phyloP scores from a whole-genome alignment of 2,797 vertebrate genomes.

The Cossypha caffra region DNA sequence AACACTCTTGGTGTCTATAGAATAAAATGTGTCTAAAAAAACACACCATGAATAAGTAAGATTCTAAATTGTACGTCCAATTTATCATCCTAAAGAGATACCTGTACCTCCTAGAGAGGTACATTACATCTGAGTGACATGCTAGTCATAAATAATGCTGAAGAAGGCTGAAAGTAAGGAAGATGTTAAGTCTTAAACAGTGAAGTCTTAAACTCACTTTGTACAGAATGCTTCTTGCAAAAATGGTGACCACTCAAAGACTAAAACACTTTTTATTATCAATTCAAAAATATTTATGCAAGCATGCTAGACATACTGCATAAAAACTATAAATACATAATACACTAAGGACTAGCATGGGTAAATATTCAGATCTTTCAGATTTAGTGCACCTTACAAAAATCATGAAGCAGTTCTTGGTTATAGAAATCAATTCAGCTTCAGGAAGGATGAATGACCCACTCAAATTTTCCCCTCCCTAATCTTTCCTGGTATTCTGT shows the following conservation, averaged over 20 bases:
- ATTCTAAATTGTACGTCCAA: not conserved
- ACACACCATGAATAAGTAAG: not conserved
- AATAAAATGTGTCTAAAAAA: not conserved
- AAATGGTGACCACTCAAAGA: not conserved
- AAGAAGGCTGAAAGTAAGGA: not conserved
- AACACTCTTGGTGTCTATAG: accelerated
- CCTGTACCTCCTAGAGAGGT: not conserved
- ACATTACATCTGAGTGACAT: not conserved
- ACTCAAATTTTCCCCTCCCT: not conserved
- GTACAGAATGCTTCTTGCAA: not conserved
- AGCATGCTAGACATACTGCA: not conserved
- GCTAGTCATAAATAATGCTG: not conserved
- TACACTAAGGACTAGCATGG: not conserved
- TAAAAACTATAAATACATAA: not conserved
- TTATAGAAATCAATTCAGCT: not conserved
- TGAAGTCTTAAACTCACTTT: not conserved
- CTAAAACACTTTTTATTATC: not conserved
- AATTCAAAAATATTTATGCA: not conserved
- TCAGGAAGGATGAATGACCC: not conserved
- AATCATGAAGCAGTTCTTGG: not conserved
- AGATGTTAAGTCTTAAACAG: not conserved
- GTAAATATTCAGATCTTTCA: not conserved
- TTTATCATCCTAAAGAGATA: not conserved
- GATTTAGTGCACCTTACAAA: not conserved
- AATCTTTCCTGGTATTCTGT: not conserved